Conservation (phyloP, 2,888 invertebrate species). For the Nomada ferruginata region DNA sequence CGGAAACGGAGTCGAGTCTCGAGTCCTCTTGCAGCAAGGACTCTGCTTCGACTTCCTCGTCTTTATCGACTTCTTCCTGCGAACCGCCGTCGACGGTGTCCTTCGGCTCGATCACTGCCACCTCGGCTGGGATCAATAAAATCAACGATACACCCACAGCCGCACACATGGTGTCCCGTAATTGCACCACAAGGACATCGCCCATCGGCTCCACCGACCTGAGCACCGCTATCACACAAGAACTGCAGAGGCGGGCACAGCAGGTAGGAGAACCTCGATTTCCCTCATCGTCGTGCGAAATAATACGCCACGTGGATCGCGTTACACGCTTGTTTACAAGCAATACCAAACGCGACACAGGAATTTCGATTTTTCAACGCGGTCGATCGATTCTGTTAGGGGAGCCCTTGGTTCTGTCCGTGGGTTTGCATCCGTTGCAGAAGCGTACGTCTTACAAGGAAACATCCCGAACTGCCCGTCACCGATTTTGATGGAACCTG, state of each 20-base stretch:
- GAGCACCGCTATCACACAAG: conserved; percentile 89
- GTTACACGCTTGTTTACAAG: conserved; percentile 20
- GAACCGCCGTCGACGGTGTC: conserved; percentile 75
- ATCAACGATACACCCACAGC: conserved; percentile 56
- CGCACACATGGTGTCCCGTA: conserved; percentile 55
- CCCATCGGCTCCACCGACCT: conserved; percentile 85
- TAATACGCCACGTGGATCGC: conserved; percentile 15
- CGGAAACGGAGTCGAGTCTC: conserved; percentile 82
- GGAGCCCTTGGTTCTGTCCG: background rate
- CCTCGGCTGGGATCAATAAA: conserved; percentile 58
- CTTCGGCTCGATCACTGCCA: conserved; percentile 74
- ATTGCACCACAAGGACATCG: conserved; percentile 69
- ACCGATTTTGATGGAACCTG: no score
- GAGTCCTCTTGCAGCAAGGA: conserved; percentile 82
- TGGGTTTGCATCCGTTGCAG: no score
- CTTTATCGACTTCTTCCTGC: conserved; percentile 81
- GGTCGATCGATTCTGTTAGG: background rate
- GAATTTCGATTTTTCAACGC: conserved; percentile 12
- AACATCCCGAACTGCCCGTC: no score
- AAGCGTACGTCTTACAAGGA: no score
- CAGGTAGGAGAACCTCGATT: conserved; percentile 82
- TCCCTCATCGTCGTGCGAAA: background rate
- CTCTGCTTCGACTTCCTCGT: conserved; percentile 81
- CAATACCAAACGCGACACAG: background rate
- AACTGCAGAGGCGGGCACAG: conserved; percentile 89